Evolutionary conservation across 2,797 vertebrate species (phyloP).

Genomic region (Eurystomus glaucurus): DNA sequence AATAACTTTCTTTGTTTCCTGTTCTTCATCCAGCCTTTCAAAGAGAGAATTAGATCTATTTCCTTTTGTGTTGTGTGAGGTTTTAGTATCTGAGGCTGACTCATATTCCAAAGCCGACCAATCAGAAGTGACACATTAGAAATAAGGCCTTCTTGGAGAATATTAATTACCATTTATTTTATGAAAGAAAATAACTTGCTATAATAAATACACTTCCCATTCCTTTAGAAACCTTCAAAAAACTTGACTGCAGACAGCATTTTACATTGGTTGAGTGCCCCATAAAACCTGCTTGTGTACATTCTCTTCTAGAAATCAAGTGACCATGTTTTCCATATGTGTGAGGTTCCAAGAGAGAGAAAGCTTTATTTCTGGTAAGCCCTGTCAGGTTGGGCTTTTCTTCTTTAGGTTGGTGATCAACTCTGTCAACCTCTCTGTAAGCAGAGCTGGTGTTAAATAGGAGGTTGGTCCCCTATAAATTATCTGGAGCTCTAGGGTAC

Average conservation of each 20-base stretch:
- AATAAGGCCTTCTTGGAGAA: not conserved
- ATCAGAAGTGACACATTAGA: not conserved
- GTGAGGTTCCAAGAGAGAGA: constrained; percentile 55
- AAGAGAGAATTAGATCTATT: not conserved
- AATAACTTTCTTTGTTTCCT: not conserved
- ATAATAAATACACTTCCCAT: not conserved
- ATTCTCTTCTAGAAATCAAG: constrained; percentile 37
- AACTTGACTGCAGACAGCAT: not conserved
- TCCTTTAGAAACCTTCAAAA: constrained; percentile 2
- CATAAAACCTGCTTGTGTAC: constrained; percentile 15
- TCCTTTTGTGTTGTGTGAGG: not conserved
- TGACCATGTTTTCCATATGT: not conserved
- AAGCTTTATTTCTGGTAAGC: constrained; percentile 74
- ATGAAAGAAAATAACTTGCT: not conserved
- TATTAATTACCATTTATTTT: not conserved
- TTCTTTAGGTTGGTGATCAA: constrained; percentile 33
- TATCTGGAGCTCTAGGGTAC: constrained; percentile 79
- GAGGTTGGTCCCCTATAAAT: constrained; percentile 46
- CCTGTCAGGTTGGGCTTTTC: constrained; percentile 78
- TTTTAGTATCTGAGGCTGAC: not conserved
- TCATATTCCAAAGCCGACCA: not conserved
- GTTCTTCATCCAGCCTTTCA: not conserved
- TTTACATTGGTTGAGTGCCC: constrained; percentile 37
- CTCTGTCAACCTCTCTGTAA: not conserved
- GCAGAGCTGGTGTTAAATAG: constrained; percentile 46